Percentiles rank a stretch among this genome's conserved stretches.
Evolutionary conservation across 2,888 invertebrate genomes (phyloP).

Genomic region (Mayetiola destructor): DNA sequence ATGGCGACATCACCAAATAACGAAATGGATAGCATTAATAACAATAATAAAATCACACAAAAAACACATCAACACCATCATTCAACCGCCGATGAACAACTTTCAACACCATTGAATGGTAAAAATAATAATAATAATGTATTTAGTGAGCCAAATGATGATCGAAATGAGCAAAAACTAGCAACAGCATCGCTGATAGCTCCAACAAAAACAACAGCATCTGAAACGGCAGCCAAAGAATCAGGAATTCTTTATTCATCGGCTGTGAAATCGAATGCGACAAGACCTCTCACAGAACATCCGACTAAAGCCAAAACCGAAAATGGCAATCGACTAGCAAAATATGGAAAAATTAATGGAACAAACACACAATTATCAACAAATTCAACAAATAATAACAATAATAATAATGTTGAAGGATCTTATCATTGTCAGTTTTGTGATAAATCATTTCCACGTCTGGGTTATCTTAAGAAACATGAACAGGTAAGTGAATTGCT

Average conservation of each 20-base stretch:
- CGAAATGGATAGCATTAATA: constrained; percentile 20
- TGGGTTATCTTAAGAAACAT: constrained; percentile 78
- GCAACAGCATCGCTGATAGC: background rate
- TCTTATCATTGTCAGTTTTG: constrained; percentile 86
- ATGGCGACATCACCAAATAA: constrained; percentile 34
- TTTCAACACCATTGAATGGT: constrained; percentile 11
- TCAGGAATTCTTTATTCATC: background rate
- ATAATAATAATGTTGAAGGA: constrained; percentile 36
- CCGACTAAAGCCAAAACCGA: background rate
- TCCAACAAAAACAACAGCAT: background rate
- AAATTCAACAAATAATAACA: constrained; percentile 1
- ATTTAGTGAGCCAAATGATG: constrained; percentile 17
- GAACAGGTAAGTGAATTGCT: constrained; percentile 55
- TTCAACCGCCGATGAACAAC: constrained; percentile 23
- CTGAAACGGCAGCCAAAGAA: too few relatives aligned
- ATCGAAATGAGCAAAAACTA: constrained; percentile 20
- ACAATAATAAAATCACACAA: constrained; percentile 15
- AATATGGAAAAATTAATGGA: constrained; percentile 4
- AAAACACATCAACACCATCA: constrained; percentile 21
- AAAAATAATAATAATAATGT: background rate
- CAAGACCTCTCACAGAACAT: background rate
- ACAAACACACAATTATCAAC: background rate
- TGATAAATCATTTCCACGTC: constrained; percentile 76
- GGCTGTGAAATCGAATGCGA: background rate
- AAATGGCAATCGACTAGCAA: background rate